Conservation (phyloP, 2,113 vertebrate species). For the Tragelaphus scriptus region DNA sequence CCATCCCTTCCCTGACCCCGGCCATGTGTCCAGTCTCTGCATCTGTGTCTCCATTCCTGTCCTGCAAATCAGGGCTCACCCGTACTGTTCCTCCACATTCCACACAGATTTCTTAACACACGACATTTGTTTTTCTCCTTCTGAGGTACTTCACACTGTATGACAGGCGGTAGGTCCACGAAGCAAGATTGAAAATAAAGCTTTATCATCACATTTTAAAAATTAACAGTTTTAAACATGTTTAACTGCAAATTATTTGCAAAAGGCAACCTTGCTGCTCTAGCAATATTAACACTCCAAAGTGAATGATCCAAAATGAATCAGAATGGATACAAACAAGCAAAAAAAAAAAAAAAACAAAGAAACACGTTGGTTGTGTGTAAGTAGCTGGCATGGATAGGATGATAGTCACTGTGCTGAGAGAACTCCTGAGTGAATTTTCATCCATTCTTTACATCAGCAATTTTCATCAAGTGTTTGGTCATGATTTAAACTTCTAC, state of each 20-base stretch:
- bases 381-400: background rate
- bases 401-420: background rate
- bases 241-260: background rate
- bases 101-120: rapidly evolving
- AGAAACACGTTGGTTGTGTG: background rate
- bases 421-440: background rate
- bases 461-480: background rate
- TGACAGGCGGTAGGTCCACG: background rate
- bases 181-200: background rate
- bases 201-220: background rate
- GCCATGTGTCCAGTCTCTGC: background rate
- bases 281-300: background rate
- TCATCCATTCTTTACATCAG: background rate
- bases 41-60: background rate
- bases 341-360: background rate
- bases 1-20: background rate
- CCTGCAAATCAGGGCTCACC: background rate
- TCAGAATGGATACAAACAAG: background rate
- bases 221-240: background rate
- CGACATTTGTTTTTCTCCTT: background rate
- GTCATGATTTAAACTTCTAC: background rate
- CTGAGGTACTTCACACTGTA: background rate
- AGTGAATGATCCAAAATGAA: background rate
- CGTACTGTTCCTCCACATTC: background rate
- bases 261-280: background rate